These are phyloP conservation scores for Drosophila testacea DNA, from an alignment of 2,888 invertebrate species.

Conservation along the genomic window DNA sequence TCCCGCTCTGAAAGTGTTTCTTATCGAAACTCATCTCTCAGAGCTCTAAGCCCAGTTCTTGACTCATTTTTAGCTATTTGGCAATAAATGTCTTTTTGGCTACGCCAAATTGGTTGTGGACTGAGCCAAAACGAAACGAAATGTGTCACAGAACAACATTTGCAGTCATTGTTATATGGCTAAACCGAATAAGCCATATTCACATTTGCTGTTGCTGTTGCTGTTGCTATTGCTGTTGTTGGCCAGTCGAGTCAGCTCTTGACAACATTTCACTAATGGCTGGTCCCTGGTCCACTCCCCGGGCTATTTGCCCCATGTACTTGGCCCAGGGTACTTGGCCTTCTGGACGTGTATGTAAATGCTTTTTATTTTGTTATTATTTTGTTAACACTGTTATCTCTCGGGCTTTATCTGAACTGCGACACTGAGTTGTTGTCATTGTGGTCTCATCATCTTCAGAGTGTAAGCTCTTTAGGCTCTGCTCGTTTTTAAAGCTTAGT, in stretches of 20 bases:
- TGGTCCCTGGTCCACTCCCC: constrained; percentile 23
- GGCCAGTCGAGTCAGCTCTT: constrained; percentile 36
- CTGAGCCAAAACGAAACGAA: constrained; percentile 19
- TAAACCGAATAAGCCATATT: constrained; percentile 51
- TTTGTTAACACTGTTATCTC: constrained; percentile 74
- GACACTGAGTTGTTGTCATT: constrained; percentile 46
- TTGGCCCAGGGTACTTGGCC: constrained; percentile 5
- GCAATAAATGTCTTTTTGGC: constrained; percentile 17
- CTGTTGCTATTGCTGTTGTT: constrained; percentile 3
- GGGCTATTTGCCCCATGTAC: constrained; percentile 16
- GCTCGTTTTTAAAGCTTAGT: constrained; percentile 67
- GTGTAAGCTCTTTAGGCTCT: constrained; percentile 66
- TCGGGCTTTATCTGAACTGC: constrained; percentile 50
- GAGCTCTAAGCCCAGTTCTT: constrained; percentile 12
- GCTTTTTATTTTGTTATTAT: constrained; percentile 77
- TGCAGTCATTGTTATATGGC: constrained; percentile 29
- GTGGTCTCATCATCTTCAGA: constrained; percentile 39
- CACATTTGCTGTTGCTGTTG: constrained; percentile 24
- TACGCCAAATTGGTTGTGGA: constrained; percentile 19
- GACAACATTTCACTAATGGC: constrained; percentile 72
- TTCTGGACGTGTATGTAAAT: constrained; percentile 58
- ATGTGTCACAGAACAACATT: constrained; percentile 15
- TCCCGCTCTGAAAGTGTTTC: neutral
- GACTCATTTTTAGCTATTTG: constrained; percentile 26
- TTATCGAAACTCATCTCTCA: constrained; percentile 5